Evolutionary conservation across 2,888 invertebrate species (phyloP).

Genomic region (Plutella xylostella): DNA sequence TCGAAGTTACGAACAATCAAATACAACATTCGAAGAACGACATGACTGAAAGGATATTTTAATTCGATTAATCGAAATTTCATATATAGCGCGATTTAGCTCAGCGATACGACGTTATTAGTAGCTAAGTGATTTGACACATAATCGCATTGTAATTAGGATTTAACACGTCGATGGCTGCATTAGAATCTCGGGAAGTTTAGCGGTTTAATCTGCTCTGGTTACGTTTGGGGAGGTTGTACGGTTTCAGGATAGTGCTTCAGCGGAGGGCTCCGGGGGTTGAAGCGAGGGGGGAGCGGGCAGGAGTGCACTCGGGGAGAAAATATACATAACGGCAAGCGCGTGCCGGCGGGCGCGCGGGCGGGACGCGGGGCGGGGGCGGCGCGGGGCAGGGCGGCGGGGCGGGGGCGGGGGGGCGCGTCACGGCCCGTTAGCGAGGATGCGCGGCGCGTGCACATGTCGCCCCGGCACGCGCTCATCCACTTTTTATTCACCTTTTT

Average conservation of each 20-base stretch:
- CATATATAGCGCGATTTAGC: too few species aligned
- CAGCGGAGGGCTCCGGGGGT: conserved; percentile 24
- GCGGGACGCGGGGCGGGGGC: conserved; percentile 17
- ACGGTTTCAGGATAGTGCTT: conserved; percentile 62
- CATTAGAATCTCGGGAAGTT: conserved; percentile 49
- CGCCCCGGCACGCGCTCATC: conserved; percentile 63
- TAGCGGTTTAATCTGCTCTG: conserved; percentile 47
- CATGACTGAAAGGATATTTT: too few species aligned
- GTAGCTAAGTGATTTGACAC: too few species aligned
- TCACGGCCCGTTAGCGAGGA: conserved; percentile 57
- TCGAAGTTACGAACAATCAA: too few species aligned
- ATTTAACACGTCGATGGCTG: conserved; percentile 46
- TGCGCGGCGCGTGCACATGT: conserved; percentile 64
- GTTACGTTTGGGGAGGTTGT: conserved; percentile 37
- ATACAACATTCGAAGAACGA: too few species aligned
- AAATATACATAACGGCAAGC: conserved; percentile 38
- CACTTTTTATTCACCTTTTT: conserved; percentile 50
- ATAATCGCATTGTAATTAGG: conserved; percentile 16
- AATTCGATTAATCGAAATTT: too few species aligned
- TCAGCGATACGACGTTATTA: too few species aligned
- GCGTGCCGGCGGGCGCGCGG: conserved; percentile 20
- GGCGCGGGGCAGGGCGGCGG: too few species aligned
- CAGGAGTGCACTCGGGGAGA: conserved; percentile 10
- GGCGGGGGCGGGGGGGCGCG: conserved; percentile 25
- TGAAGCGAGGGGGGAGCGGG: conserved; percentile 11